These are phyloP conservation scores for Oncorhynchus mykiss DNA, from an alignment of 2,113 vertebrate genomes.

Conservation along the genomic window DNA sequence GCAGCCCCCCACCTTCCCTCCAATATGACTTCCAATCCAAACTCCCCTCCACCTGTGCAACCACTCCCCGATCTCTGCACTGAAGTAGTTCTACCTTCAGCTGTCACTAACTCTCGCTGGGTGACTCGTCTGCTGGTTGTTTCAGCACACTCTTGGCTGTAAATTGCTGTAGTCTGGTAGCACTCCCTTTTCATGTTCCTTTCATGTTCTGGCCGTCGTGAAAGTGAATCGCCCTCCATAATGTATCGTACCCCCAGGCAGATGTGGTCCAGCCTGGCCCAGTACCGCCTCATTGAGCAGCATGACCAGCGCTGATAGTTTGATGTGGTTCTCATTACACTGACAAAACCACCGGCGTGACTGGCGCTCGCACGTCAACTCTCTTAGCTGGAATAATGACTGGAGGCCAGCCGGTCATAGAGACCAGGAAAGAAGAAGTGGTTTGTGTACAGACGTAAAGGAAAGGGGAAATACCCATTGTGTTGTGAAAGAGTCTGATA, in stretches of 20 bases:
- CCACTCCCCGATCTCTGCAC: constrained; percentile 20
- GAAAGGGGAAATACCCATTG: too few species aligned
- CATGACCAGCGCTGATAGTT: constrained; percentile 38
- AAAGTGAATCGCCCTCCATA: constrained; percentile 54
- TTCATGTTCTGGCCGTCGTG: constrained; percentile 63
- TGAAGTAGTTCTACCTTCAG: constrained; percentile 1
- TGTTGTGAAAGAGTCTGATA: too few species aligned
- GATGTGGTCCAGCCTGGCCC: constrained; percentile 28
- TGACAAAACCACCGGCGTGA: not conserved
- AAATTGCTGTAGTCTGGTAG: constrained; percentile 67
- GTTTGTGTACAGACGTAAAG: too few species aligned
- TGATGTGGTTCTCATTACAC: constrained; percentile 47
- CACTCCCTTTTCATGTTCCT: constrained; percentile 55
- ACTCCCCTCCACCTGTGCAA: constrained; percentile 55
- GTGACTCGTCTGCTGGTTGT: constrained; percentile 70
- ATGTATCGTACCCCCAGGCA: constrained; percentile 35
- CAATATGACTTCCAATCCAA: constrained; percentile 35
- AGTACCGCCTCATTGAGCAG: not conserved
- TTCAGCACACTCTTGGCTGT: constrained; percentile 53
- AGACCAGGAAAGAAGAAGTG: not conserved
- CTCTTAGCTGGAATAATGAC: not conserved
- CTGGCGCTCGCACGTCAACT: not conserved
- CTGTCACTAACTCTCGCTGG: constrained; percentile 21
- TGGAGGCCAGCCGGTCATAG: not conserved
- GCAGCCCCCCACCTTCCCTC: not conserved